Percentiles rank a stretch among this genome's conserved stretches.
Conservation (phyloP, 2,113 vertebrate species). For the Todiramphus chloris region DNA sequence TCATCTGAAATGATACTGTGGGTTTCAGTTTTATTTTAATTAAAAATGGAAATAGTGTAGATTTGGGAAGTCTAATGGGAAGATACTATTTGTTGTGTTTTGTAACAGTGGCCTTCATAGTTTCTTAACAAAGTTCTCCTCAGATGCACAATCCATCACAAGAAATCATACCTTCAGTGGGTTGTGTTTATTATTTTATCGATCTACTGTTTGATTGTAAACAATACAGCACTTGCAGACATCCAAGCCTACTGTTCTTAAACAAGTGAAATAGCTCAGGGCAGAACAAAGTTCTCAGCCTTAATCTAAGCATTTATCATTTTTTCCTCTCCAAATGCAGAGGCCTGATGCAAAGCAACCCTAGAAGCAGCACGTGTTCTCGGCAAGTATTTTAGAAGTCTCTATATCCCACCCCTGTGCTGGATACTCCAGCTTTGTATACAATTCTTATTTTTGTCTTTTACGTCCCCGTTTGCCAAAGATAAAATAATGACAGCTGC, state of each 20-base stretch:
- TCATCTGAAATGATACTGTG: not conserved
- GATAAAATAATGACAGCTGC: not conserved
- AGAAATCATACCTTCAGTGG: slow-evolving; percentile 32
- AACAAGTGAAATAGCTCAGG: not conserved
- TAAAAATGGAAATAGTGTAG: not conserved
- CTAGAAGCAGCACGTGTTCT: not conserved
- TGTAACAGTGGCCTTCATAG: not conserved
- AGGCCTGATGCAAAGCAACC: not conserved
- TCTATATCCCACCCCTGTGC: not conserved
- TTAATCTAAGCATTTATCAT: not conserved
- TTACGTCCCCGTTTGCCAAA: not conserved
- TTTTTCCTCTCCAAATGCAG: not conserved
- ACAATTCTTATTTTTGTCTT: not conserved
- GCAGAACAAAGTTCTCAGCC: not conserved
- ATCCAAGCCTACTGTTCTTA: not conserved
- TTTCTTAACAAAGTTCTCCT: slow-evolving; percentile 34
- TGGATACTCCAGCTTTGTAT: not conserved
- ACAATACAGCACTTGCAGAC: slow-evolving; percentile 17
- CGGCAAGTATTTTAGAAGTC: not conserved
- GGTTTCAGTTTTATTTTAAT: not conserved
- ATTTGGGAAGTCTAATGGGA: not conserved
- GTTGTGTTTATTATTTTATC: slow-evolving; percentile 61
- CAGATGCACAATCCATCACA: slow-evolving; percentile 44
- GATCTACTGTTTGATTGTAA: slow-evolving; percentile 49
- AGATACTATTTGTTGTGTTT: not conserved